Evolutionary conservation across 2,113 vertebrate genomes (phyloP).

Genomic region (Scomber colias): DNA sequence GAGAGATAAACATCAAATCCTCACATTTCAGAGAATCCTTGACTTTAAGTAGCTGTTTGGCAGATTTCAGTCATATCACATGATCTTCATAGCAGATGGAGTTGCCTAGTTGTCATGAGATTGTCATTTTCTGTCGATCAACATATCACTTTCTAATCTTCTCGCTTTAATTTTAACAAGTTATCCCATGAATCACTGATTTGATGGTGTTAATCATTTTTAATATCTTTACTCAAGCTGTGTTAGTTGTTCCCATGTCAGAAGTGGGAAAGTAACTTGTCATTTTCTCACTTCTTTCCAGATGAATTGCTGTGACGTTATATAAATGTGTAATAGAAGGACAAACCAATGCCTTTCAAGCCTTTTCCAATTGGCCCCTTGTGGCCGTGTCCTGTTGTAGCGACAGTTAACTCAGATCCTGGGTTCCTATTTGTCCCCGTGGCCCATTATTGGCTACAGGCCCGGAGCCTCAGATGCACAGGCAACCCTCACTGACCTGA

Average conservation of each 20-base stretch:
- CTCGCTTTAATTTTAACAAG: not conserved
- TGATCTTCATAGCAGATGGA: not conserved
- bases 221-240: not conserved
- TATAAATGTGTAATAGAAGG: conserved; percentile 36
- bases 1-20: not conserved
- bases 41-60: not conserved
- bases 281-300: not conserved
- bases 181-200: not conserved
- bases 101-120: not conserved
- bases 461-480: conserved; percentile 64
- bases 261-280: not conserved
- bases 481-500: conserved; percentile 81
- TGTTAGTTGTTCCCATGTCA: not conserved
- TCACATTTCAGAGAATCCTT: not conserved
- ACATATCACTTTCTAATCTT: not conserved
- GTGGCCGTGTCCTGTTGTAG: conserved; percentile 47
- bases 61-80: not conserved
- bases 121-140: not conserved
- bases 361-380: conserved; percentile 35
- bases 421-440: conserved; percentile 62
- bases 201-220: not conserved
- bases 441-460: conserved; percentile 61
- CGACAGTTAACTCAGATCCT: conserved; percentile 62
- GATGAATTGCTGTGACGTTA: conserved; percentile 6
- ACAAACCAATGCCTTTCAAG: not conserved